These are phyloP conservation scores for Drosophila dunni DNA, from an alignment of 1,140 invertebrate genomes.

Conservation along the genomic window DNA sequence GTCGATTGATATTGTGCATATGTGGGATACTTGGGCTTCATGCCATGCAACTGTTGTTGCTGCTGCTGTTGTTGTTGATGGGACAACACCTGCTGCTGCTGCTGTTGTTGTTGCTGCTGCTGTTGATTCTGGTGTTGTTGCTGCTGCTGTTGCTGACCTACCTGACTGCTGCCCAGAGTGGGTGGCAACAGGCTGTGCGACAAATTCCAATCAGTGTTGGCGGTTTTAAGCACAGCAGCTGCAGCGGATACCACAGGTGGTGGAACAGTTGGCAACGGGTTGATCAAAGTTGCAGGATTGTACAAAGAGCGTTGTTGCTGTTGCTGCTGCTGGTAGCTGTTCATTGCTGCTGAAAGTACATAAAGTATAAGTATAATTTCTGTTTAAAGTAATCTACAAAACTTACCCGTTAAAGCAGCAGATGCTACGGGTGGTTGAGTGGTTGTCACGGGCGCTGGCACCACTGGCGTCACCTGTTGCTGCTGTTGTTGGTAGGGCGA, in stretches of 20 bases:
- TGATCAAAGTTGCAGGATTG: constrained; percentile 67
- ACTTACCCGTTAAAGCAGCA: constrained; percentile 51
- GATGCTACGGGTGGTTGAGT: constrained; percentile 25
- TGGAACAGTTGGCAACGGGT: constrained; percentile 49
- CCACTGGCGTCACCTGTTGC: constrained; percentile 55
- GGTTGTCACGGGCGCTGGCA: constrained; percentile 44
- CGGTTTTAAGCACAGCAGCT: constrained; percentile 38
- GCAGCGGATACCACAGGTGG: constrained; percentile 18
- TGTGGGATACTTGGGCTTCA: constrained; percentile 75
- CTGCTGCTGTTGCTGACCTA: constrained; percentile 44
- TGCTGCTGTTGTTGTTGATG: constrained; percentile 48
- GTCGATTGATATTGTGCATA: constrained; percentile 80
- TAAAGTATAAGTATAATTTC: background rate
- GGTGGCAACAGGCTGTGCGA: constrained; percentile 63
- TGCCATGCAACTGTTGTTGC: constrained; percentile 45
- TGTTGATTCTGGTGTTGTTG: constrained; percentile 34
- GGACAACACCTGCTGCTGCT: constrained; percentile 38
- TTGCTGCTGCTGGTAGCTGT: constrained; percentile 42
- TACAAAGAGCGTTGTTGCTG: constrained; percentile 62
- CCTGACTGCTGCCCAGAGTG: constrained; percentile 19
- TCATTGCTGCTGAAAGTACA: constrained; percentile 41
- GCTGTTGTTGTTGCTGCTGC: constrained; percentile 47
- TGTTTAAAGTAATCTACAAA: background rate
- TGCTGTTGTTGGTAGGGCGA: constrained; percentile 78
- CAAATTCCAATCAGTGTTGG: constrained; percentile 62